Evolutionary conservation across 2,888 invertebrate genomes (phyloP), one percentile per base, ranked within the genome.

Genomic region (Callyntrura sp.): DNA sequence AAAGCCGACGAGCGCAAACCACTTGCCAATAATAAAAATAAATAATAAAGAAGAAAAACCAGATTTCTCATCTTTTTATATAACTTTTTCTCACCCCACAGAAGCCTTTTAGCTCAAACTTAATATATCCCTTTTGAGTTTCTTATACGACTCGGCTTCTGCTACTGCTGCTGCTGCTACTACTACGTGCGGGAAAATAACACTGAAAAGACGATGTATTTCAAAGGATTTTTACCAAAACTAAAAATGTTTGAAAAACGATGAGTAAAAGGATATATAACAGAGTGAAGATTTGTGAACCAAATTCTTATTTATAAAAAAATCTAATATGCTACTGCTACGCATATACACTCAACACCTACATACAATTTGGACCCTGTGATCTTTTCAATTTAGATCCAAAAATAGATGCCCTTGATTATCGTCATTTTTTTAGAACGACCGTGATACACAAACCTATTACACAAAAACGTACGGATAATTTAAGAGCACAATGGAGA

Each of bases 321-420:
- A 35, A 35, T 35, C 35, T 35, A 35, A 35, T 35, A 35, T 35
- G 6, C 35, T 62, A 25, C 25, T 35, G 6, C 35, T 62, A 25
- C 25, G 25, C 62, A 62, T 23, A 0, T 25, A 25, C 28, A 65
- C 65, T 3, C n/a, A 68, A 14, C 35, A 28, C 68, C 9, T 76
- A 8, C 20, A 48, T 23, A 43, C 43, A 70, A 9, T 23, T 65
- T 20, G 35, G 23, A 9, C 55, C 57, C 12, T 12, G 35, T 35
- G 35, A 45, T 43, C 62, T 45, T 45, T 60, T 43, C n/a, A n/a
- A 12, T 68, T 55, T 43, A 8, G 43, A 12, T 68, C 70, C 60
- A 88, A 83, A 88, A 88, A 78, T 85, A 89, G 84, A 84, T 85
- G 70, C 65, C 81, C 85, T 73, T 79, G 81, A 81, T 90, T 68